Base-by-base conservation (phyloP, 64 coral and sea anemone species). In the Catalaphyllia jardinei region DNA sequence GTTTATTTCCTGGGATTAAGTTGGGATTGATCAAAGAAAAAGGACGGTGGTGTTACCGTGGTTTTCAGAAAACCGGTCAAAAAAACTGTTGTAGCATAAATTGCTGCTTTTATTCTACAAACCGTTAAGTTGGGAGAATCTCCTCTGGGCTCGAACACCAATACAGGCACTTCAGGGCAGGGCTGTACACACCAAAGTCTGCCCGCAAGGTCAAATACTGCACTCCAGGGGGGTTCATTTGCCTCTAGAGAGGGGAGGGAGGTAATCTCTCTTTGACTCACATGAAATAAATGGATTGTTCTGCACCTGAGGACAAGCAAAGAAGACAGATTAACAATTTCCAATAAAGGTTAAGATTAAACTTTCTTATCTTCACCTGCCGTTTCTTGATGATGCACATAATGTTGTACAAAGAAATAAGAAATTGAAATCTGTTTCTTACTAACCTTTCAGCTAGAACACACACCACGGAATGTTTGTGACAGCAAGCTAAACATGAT, bases 171-270 rank as follows among this genome's bases (percentile, higher is more conserved):
- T 28, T 67, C 62, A 33, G 78, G 14, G 35, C 79, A 1, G 33
- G 83, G 82, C 60, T 87, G 90, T 6, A 92, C 3, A 87, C 82
- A 92, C 90, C 90, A 92, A 13, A 92, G 76, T 49, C 60, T 49
- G 18, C 90, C 90, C 28, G 31, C 71, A 29, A 72, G 59, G 28
- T 92, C 90, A 77, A 87, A 92, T 12, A 67, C 52, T 19, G 76
- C 62, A 29, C 76, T 42, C 90, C 90, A 92, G 31, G 90, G 83
- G 31, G 90, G 83, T 0, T 49, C 65, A 73, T 20, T 31, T 14
- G 83, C 46, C 52, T 67, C 60, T 54, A 92, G 4, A 74, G 83
- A 50, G 62, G 81, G 74, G 42, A 92, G 60, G 38, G 60, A 27
- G 19, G 62, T 92, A 9, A 87, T 82, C 51, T 72, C 11, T 61